phyloP scores from a whole-genome alignment of 2,113 vertebrate species.

The Xiphophorus hellerii region DNA sequence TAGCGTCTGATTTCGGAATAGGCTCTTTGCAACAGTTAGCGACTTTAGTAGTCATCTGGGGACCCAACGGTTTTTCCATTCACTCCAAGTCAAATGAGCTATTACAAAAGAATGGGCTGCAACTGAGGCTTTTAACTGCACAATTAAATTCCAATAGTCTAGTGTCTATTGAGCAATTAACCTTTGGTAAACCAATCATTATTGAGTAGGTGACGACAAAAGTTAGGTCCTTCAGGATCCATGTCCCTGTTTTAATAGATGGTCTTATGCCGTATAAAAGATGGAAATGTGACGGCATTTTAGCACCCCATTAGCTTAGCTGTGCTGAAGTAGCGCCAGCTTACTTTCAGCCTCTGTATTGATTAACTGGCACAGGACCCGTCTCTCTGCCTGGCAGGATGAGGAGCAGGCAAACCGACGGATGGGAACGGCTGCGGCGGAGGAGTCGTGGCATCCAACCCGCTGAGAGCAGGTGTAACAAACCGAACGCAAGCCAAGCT shows the following conservation, averaged over 20 bases:
- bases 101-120: conserved; percentile 66
- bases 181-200: conserved; percentile 84
- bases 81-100: conserved; percentile 66
- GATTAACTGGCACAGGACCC: conserved; percentile 65
- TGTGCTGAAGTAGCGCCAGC: conserved; percentile 64
- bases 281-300: conserved; percentile 59
- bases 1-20: conserved; percentile 1
- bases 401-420: conserved; percentile 50
- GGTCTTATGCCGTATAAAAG: conserved; percentile 67
- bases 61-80: conserved; percentile 63
- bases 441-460: not conserved
- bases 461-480: conserved; percentile 13
- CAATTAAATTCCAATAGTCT: conserved; percentile 78
- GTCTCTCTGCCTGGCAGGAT: conserved; percentile 50
- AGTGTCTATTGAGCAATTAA: conserved; percentile 80
- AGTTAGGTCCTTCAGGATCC: conserved; percentile 74
- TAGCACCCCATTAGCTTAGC: conserved; percentile 68
- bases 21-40: conserved; percentile 38
- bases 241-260: conserved; percentile 75
- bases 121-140: conserved; percentile 74
- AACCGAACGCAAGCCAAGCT: conserved; percentile 1
- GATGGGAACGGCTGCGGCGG: conserved; percentile 12
- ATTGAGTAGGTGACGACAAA: conserved; percentile 78
- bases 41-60: conserved; percentile 58
- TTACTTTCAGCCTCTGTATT: conserved; percentile 58